These are phyloP conservation scores for Aptenodytes forsteri DNA, from an alignment of 2,113 vertebrate species.

Conservation along the genomic window DNA sequence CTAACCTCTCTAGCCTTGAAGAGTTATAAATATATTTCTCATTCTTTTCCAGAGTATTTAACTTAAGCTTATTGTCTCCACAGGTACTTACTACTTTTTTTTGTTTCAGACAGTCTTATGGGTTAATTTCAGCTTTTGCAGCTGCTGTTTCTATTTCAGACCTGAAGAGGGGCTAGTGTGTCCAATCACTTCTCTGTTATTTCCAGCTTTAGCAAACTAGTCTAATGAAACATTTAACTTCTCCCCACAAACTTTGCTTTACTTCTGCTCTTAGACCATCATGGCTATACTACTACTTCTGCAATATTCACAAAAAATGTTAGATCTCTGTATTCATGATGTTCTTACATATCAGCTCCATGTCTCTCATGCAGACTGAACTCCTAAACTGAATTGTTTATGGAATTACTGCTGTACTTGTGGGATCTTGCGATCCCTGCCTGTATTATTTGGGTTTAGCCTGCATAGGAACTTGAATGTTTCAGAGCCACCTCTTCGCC, in stretches of 20 bases:
- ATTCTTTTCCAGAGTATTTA: neutral
- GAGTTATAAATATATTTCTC: neutral
- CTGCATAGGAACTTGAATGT: neutral
- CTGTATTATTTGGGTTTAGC: neutral
- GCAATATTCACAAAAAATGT: neutral
- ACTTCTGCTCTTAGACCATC: neutral
- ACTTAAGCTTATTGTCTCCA: neutral
- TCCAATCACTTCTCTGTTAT: neutral
- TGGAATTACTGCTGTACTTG: neutral
- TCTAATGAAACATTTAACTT: neutral
- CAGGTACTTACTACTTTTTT: neutral
- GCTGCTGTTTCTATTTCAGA: neutral
- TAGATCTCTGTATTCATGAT: neutral
- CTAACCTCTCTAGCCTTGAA: neutral
- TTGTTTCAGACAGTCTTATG: neutral
- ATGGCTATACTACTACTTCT: neutral
- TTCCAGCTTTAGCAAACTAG: neutral
- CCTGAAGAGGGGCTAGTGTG: neutral
- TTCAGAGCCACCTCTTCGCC: neutral
- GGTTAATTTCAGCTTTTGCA: neutral
- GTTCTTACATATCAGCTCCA: neutral
- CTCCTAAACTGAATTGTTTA: neutral
- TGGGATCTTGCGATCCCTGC: neutral
- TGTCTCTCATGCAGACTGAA: neutral
- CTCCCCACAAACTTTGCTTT: neutral